Conservation (phyloP, 2,888 invertebrate genomes). For the Fragum sueziense region DNA sequence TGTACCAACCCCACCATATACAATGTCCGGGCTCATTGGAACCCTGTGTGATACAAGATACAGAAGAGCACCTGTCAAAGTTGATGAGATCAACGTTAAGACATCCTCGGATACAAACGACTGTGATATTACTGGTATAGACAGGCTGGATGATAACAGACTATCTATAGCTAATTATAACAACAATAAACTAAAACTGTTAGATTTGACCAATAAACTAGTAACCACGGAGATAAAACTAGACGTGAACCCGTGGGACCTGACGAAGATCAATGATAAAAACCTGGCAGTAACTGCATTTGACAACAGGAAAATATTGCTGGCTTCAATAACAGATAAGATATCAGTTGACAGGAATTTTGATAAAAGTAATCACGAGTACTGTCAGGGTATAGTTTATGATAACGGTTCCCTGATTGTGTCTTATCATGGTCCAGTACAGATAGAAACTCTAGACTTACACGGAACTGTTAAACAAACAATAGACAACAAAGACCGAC, state of each 20-base stretch:
- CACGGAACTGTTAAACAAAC: conserved; percentile 3
- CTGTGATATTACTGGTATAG: neutral
- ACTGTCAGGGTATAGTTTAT: conserved; percentile 22
- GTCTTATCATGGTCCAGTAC: neutral
- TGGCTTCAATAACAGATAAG: neutral
- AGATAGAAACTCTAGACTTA: conserved; percentile 11
- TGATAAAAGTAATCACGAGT: neutral
- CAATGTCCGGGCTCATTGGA: neutral
- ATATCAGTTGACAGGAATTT: neutral
- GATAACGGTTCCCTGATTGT: neutral
- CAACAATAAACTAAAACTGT: neutral
- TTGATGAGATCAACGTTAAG: neutral
- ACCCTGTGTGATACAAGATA: neutral
- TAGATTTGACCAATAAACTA: neutral
- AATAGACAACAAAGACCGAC: neutral
- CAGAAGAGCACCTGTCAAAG: neutral
- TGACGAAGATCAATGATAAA: conserved; percentile 5
- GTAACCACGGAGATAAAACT: neutral
- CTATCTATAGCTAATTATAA: neutral
- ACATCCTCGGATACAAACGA: neutral
- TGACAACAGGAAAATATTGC: neutral
- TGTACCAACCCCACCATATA: neutral
- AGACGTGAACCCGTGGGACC: neutral
- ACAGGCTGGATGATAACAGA: neutral
- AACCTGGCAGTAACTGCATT: neutral